Evolutionary conservation across 2,888 invertebrate genomes (phyloP).

Genomic region (Agonopterix heracliana): DNA sequence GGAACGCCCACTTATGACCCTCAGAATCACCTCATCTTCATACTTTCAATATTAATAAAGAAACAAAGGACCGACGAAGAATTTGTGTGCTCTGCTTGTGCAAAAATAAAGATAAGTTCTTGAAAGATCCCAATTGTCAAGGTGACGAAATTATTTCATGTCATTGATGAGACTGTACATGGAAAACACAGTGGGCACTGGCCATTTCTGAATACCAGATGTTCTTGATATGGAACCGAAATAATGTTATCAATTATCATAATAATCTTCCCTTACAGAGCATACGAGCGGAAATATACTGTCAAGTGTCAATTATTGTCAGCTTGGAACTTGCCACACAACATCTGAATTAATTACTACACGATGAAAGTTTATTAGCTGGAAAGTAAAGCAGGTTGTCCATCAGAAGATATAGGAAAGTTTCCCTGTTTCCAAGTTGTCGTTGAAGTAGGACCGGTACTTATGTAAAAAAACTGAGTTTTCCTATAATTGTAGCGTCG

Average conservation of each 20-base stretch:
- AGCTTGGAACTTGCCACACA: neutral
- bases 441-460: constrained; percentile 17
- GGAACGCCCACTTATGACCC: constrained; percentile 4
- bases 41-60: neutral
- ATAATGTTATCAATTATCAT: neutral
- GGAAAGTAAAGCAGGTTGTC: neutral
- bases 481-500: constrained; percentile 27
- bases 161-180: neutral
- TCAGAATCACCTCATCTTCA: neutral
- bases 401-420: constrained; percentile 7
- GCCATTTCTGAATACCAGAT: neutral
- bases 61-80: too few species aligned
- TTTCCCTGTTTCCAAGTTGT: constrained; percentile 16
- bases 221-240: neutral
- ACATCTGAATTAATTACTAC: neutral
- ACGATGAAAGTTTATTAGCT: constrained; percentile 2
- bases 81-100: too few species aligned
- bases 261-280: neutral
- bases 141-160: too few species aligned
- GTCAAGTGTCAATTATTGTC: neutral
- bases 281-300: neutral
- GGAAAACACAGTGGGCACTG: neutral
- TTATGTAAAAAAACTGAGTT: constrained; percentile 26
- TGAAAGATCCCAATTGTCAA: too few species aligned
- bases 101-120: too few species aligned